These are phyloP conservation scores for Crocuta crocuta DNA, from an alignment of 2,113 vertebrate species.

Conservation along the genomic window DNA sequence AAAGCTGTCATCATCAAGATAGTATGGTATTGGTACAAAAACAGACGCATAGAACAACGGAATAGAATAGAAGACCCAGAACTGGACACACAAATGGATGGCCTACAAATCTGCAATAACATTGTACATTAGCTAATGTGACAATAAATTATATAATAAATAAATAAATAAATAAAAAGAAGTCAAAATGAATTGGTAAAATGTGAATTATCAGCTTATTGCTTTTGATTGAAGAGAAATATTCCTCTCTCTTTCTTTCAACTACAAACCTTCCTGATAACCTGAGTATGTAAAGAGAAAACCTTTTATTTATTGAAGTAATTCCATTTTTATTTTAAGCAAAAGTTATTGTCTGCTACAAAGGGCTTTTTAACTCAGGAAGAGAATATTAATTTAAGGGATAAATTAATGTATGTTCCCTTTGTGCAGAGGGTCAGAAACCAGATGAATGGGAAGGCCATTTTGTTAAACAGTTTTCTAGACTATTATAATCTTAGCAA, in stretches of 20 bases:
- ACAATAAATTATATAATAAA: no score
- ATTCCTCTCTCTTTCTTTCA: not conserved
- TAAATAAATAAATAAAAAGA: not conserved
- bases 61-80: no score
- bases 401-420: slow-evolving; percentile 1
- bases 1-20: no score
- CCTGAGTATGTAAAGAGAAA: not conserved
- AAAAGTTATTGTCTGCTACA: not conserved
- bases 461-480: slow-evolving; percentile 49
- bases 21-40: no score
- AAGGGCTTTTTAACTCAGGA: not conserved
- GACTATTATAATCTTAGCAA: not conserved
- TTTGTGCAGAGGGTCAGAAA: not conserved
- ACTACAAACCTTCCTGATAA: not conserved
- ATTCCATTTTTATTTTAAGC: slow-evolving; percentile 49
- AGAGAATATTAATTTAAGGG: slow-evolving; percentile 13
- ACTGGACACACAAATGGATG: no score
- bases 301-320: slow-evolving; percentile 26
- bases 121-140: no score
- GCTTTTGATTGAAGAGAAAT: slow-evolving; percentile 5
- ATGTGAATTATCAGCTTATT: not conserved
- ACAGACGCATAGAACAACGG: no score
- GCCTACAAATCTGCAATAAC: no score
- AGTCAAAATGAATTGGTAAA: slow-evolving; percentile 45
- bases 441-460: not conserved